A percentile compares a stretch with the other conserved stretches of the same genome.
Conservation (phyloP, 2,888 invertebrate genomes). For the Stenichneumon culpator region DNA sequence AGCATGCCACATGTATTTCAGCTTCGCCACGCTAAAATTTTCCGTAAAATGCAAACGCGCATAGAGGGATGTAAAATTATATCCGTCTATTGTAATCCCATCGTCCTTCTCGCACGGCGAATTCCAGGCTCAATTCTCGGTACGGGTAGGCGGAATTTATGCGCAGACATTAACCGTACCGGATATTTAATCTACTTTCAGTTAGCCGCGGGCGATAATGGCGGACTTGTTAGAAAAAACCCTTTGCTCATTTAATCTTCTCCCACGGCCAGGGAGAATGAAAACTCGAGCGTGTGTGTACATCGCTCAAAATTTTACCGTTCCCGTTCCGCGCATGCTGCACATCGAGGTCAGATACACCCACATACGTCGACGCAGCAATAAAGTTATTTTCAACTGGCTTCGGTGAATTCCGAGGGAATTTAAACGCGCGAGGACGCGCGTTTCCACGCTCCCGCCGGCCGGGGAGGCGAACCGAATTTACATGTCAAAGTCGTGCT, state of each 20-base stretch:
- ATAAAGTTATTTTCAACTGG: slow-evolving; percentile 52
- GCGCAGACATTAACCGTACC: not conserved
- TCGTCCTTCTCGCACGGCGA: not conserved
- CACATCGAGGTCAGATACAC: slow-evolving; percentile 44
- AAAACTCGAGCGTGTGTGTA: not conserved
- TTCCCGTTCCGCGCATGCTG: slow-evolving; percentile 11
- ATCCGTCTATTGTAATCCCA: not conserved
- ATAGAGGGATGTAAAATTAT: slow-evolving; percentile 7
- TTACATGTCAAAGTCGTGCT: slow-evolving; percentile 54
- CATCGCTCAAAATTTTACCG: not conserved
- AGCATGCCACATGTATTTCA: slow-evolving; percentile 44
- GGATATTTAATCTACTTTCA: slow-evolving; percentile 47
- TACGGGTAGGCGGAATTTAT: not conserved
- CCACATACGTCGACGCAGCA: slow-evolving; percentile 26
- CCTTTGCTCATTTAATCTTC: slow-evolving; percentile 4
- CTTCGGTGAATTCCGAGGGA: slow-evolving; percentile 45
- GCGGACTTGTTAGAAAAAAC: not conserved
- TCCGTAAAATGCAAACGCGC: not conserved
- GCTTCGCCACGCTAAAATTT: not conserved
- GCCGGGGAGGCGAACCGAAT: slow-evolving; percentile 29
- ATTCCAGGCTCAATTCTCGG: not conserved
- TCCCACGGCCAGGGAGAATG: not conserved
- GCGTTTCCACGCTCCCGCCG: slow-evolving; percentile 29
- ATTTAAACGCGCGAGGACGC: slow-evolving; percentile 39
- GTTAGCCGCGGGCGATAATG: slow-evolving; percentile 12